Evolutionary conservation across 1,140 invertebrate species (phyloP).

Genomic region (Rhizoglyphus robini): DNA sequence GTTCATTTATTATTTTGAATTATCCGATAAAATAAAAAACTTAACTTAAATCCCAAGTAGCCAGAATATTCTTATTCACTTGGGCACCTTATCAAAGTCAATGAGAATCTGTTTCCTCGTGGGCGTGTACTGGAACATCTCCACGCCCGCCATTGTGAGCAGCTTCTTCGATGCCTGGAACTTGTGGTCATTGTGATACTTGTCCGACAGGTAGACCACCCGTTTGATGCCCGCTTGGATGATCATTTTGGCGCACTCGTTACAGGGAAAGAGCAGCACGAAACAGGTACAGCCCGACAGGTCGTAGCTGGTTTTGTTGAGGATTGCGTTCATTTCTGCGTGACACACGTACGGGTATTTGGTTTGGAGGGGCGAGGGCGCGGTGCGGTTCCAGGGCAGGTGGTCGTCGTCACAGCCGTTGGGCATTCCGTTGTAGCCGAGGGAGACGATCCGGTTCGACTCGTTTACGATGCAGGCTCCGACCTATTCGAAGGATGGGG

Average conservation of each 20-base stretch:
- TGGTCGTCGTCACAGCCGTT: conserved; percentile 68
- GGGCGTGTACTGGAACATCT: conserved; percentile 53
- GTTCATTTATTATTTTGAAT: no score
- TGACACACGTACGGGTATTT: conserved; percentile 84
- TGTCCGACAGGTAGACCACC: conserved; percentile 66
- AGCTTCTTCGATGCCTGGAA: conserved; percentile 59
- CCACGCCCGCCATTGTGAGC: conserved; percentile 57
- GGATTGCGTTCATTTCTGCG: conserved; percentile 89
- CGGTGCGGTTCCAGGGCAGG: conserved; percentile 67
- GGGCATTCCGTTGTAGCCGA: conserved; percentile 95
- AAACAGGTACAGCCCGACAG: conserved; percentile 68
- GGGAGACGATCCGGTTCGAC: conserved; percentile 75
- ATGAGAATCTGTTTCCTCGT: conserved; percentile 48
- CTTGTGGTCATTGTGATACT: conserved; percentile 49
- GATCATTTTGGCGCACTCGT: conserved; percentile 93
- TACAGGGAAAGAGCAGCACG: conserved; percentile 70
- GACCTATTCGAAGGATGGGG: no score
- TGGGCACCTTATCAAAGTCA: conserved; percentile 49
- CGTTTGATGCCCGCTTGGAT: conserved; percentile 79
- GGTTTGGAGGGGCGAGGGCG: conserved; percentile 43
- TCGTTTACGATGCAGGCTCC: conserved; percentile 80
- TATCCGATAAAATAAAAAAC: no score
- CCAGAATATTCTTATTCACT: no score
- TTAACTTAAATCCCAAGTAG: no score
- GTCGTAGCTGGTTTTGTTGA: conserved; percentile 70